Evolutionary conservation across 2,113 vertebrate species (phyloP), one percentile per base, ranked within the genome.

Genomic region (Syngnathus scovelli): DNA sequence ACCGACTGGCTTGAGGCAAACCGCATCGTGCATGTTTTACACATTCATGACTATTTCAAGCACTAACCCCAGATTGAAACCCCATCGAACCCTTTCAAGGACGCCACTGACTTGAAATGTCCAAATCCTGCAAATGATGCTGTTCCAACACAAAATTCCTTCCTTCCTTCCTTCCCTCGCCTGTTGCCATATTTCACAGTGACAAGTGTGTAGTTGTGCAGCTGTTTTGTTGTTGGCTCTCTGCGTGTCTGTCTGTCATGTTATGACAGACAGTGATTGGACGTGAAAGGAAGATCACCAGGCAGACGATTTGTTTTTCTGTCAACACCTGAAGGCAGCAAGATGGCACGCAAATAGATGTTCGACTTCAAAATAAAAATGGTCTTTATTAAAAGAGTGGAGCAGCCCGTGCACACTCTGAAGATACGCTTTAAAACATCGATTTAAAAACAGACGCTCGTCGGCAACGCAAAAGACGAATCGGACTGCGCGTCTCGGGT

Each of bases 191-290:
- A 6, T 16, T 58, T 15, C 27, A 7, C 11, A 27, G 61, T 43
- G 61, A 62, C 21, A 27, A 23, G 41, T 62, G 41, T 16, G 19
- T 62, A 9, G 58, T 63, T 48, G 1, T 51, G 48, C 27, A 33
- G 27, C 43, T 41, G 21, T 27, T 10, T 10, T 27, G 10, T 0
- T 68, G 54, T 37, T 52, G 43, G 39, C 19, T 64, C 68, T 61
- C 52, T 27, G 46, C 41, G n/a, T 5, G n/a, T 19, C 61, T 7
- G 52, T 55, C 23, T 12, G 21, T 55, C 52, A 48, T 7, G 21
- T 55, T 55, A 66, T 19, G 65, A 36, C 54, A 76, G 69, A 23
- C 48, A 33, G 33, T 11, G 61, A 71, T 49, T 68, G 39, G 15
- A 66, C 27, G 52, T 38, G 18, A 39, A 66, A 70, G 39, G 10